A percentile compares a stretch with the other conserved stretches of the same genome.
These are phyloP conservation scores for Zaprionus obscuricornis DNA, from an alignment of 2,888 invertebrate genomes.

Conservation along the genomic window DNA sequence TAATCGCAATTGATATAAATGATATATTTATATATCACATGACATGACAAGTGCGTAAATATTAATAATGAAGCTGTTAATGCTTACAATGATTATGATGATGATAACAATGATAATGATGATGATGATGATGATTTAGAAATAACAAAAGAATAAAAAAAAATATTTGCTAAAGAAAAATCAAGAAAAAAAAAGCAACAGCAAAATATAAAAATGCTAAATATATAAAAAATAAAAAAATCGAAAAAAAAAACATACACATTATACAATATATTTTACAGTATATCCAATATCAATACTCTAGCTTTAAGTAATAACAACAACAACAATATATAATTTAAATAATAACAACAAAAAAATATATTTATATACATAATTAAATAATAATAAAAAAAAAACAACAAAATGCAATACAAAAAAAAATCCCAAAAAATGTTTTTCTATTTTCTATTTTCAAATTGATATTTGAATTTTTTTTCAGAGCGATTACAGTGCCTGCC, in stretches of 20 bases:
- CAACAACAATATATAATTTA: conserved; percentile 26
- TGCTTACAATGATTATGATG: conserved; percentile 4
- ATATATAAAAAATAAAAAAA: background rate
- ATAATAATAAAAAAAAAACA: conserved; percentile 54
- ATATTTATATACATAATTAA: conserved; percentile 78
- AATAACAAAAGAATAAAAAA: background rate
- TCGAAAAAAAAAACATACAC: conserved; percentile 52
- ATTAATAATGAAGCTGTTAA: too few species aligned
- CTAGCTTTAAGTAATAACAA: conserved; percentile 70
- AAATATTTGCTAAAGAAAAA: background rate
- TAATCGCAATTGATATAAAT: conserved; percentile 33
- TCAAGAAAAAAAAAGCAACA: conserved; percentile 3
- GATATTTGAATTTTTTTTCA: too few species aligned
- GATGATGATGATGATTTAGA: conserved; percentile 13
- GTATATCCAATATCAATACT: conserved; percentile 74
- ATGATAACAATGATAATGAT: conserved; percentile 7
- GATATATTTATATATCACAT: too few species aligned
- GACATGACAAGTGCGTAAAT: too few species aligned
- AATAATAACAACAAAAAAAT: conserved; percentile 62
- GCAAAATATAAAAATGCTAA: conserved; percentile 9
- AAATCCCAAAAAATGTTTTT: background rate
- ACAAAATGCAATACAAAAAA: conserved; percentile 48
- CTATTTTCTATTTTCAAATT: background rate
- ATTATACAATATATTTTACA: conserved; percentile 78
- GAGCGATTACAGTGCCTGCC: too few species aligned